Conservation (phyloP, 2,888 invertebrate genomes). For the Epiblema foenella region DNA sequence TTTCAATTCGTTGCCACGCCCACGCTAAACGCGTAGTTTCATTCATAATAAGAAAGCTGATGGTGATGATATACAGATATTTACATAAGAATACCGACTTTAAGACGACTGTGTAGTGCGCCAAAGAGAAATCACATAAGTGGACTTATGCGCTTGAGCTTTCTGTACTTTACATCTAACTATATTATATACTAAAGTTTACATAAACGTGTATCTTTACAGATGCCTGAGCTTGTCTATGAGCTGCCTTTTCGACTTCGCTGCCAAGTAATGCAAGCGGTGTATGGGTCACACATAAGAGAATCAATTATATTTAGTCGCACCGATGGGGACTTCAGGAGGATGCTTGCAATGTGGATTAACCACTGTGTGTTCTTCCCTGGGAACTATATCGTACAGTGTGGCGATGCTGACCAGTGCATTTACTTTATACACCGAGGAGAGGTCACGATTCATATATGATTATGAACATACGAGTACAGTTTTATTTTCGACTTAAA, state of each 20-base stretch:
- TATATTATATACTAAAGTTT: no score
- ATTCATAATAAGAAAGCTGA: no score
- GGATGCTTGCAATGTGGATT: constrained; percentile 81
- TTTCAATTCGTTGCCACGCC: no score
- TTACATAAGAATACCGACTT: no score
- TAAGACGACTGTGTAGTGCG: neutral
- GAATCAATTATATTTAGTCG: constrained; percentile 81
- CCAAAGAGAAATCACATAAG: neutral
- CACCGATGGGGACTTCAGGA: constrained; percentile 76
- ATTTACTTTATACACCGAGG: constrained; percentile 85
- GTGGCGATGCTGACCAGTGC: constrained; percentile 82
- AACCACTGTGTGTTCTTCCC: constrained; percentile 82
- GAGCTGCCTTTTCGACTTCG: constrained; percentile 75
- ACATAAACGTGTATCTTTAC: constrained; percentile 20
- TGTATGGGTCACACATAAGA: constrained; percentile 79
- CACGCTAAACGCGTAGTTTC: no score
- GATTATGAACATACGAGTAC: no score
- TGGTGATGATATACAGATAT: no score
- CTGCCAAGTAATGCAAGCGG: constrained; percentile 78
- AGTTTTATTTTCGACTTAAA: no score
- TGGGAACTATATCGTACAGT: constrained; percentile 83
- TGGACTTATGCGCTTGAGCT: neutral
- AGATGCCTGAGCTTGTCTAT: constrained; percentile 74
- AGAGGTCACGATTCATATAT: constrained; percentile 61
- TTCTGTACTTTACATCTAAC: no score